Base-by-base conservation (phyloP, 1,140 invertebrate species). In the Oreohelix idahoensis region DNA sequence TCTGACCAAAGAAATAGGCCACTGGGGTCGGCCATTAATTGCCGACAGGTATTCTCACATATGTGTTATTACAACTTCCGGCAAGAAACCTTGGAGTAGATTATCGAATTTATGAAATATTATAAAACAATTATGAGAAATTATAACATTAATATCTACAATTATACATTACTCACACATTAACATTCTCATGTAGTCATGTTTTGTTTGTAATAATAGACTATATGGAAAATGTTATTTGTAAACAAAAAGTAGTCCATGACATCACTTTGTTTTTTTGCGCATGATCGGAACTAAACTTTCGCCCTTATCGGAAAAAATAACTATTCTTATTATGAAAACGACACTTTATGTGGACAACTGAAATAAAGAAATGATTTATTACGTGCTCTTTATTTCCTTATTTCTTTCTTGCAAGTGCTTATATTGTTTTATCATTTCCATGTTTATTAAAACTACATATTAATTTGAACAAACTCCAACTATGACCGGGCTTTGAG, bases 171-270 rank as follows among this genome's bases (percentile, higher is more conserved):
- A 29, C 32, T 66, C 8, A 66, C 29, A 66, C 20, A 32, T 15
- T 66, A 66, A 8, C 23, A 32, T 23, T 8, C 63, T 29, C 26
- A 23, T 32, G 17, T 32, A 32, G n/a, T 10, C 5, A 32, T 26
- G 17, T 36, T 39, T 1, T 36, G 58, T 63, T 38, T 69, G 45
- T 58, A 8, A 35, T 32, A 39, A 66, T 4, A 69, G n/a, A 29
- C 15, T 38, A 35, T 15, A 4, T 8, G 63, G 83, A 80, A 81
- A 81, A 39, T 36, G 13, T 66, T 71, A 80, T 87, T 89, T 83
- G 88, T 87, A 88, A 89, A 86, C 85, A 87, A 86, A 85, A 90
- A 89, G 87, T 90, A 90, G 89, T 90, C 79, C 89, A 88, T 90
- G 88, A 90, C 89, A 87, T 90, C 88, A 89, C 79, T 79, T 36